Percentiles rank a stretch among this genome's conserved stretches.
Conservation (phyloP, 2,888 invertebrate species). For the Dryadula phaetusa region DNA sequence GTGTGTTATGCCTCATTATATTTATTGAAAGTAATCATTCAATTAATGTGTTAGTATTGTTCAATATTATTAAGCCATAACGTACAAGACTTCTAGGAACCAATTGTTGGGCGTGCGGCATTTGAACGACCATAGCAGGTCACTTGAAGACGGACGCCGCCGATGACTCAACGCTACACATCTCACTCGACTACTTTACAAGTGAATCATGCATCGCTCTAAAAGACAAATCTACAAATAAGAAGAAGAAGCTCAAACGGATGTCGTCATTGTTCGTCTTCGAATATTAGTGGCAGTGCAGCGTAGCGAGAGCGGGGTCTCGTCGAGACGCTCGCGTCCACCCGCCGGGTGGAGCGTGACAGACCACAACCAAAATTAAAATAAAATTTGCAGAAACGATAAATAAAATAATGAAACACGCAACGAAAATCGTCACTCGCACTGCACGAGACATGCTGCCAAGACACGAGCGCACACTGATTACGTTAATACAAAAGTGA, state of each 20-base stretch:
- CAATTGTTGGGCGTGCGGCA: conserved; percentile 27
- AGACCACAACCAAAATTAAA: conserved; percentile 42
- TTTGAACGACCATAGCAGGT: conserved; percentile 19
- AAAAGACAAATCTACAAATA: conserved; percentile 47
- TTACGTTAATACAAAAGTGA: conserved; percentile 54
- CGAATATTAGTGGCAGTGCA: conserved; percentile 35
- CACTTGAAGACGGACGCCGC: conserved; percentile 16
- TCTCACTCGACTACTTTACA: conserved; percentile 30
- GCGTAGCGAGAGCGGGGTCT: conserved; percentile 23
- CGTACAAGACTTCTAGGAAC: conserved; percentile 25
- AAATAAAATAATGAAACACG: conserved; percentile 42
- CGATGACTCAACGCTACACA: conserved; percentile 17
- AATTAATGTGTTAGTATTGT: neutral
- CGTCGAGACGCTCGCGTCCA: conserved; percentile 27
- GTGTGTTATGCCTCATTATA: too few species aligned
- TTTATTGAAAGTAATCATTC: neutral
- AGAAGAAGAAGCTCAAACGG: conserved; percentile 45
- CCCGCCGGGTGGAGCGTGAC: conserved; percentile 29
- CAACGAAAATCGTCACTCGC: conserved; percentile 56
- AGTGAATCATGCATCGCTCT: conserved; percentile 51
- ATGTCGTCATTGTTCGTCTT: conserved; percentile 34
- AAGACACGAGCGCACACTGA: conserved; percentile 54
- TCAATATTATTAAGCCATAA: neutral
- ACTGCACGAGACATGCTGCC: conserved; percentile 67
- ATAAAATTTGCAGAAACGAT: conserved; percentile 33